Evolutionary conservation across 2,888 invertebrate genomes (phyloP).

Genomic region (Phragmatobia fuliginosa): DNA sequence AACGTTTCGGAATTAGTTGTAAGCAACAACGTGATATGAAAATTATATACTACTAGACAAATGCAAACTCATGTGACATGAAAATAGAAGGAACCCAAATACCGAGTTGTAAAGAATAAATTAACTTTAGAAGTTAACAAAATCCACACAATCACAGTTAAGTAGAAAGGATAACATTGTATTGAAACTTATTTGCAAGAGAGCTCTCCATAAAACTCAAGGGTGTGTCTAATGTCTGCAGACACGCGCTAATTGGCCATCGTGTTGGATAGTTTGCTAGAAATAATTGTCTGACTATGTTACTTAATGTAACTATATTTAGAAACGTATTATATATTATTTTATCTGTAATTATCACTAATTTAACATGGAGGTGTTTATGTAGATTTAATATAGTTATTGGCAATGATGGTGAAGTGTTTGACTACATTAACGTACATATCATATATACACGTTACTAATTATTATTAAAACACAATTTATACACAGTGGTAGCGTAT

Average conservation of each 20-base stretch:
- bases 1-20: no score
- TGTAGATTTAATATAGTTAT: no score
- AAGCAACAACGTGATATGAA: no score
- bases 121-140: background rate
- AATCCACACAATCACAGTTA: background rate
- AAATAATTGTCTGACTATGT: background rate
- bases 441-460: no score
- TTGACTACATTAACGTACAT: no score
- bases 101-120: background rate
- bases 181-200: background rate
- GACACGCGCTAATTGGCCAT: constrained; percentile 4
- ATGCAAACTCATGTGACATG: no score
- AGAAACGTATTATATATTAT: background rate
- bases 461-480: no score
- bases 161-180: background rate
- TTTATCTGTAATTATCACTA: background rate
- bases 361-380: no score
- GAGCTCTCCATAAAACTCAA: background rate
- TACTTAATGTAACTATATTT: background rate
- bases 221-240: constrained; percentile 5
- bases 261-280: background rate
- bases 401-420: background rate
- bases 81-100: background rate
- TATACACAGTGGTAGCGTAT: no score
- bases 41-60: no score